Evolutionary conservation across 2,113 vertebrate genomes (phyloP).

Genomic region (Chaenogobius annularis): DNA sequence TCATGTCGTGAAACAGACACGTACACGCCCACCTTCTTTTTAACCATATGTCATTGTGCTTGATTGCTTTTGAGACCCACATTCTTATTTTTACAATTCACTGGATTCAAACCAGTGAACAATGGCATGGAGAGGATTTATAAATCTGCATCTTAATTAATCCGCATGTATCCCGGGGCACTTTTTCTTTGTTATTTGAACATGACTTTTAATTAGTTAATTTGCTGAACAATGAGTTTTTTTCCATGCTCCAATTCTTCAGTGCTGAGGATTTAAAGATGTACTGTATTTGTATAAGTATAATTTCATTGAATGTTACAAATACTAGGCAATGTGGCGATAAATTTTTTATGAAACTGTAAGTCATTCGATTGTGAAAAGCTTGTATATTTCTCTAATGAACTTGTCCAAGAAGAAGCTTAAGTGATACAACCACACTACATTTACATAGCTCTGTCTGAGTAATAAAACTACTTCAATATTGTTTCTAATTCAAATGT

Average conservation of each 20-base stretch:
- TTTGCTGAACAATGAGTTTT: slow-evolving; percentile 45
- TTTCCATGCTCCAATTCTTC: slow-evolving; percentile 13
- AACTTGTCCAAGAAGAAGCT: no score
- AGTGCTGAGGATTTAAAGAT: background rate
- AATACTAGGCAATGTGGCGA: no score
- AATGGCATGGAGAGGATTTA: background rate
- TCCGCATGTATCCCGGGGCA: slow-evolving; percentile 31
- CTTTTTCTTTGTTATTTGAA: slow-evolving; percentile 39
- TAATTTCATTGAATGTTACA: background rate
- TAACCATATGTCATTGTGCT: slow-evolving; percentile 28
- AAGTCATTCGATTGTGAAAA: no score
- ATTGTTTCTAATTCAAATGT: no score
- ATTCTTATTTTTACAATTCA: background rate
- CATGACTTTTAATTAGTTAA: slow-evolving; percentile 63
- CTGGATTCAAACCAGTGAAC: slow-evolving; percentile 19
- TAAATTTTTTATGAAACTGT: no score
- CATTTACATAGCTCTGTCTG: no score
- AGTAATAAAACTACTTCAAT: no score
- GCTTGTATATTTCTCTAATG: no score
- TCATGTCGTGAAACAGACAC: background rate
- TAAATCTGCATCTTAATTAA: slow-evolving; percentile 52
- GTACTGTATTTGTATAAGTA: background rate
- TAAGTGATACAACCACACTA: no score
- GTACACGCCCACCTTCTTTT: slow-evolving; percentile 16
- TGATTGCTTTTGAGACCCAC: slow-evolving; percentile 25